Evolutionary conservation across 1,140 invertebrate species (phyloP), one percentile per base, ranked within the genome.

Genomic region (Drosophila punjabiensis): DNA sequence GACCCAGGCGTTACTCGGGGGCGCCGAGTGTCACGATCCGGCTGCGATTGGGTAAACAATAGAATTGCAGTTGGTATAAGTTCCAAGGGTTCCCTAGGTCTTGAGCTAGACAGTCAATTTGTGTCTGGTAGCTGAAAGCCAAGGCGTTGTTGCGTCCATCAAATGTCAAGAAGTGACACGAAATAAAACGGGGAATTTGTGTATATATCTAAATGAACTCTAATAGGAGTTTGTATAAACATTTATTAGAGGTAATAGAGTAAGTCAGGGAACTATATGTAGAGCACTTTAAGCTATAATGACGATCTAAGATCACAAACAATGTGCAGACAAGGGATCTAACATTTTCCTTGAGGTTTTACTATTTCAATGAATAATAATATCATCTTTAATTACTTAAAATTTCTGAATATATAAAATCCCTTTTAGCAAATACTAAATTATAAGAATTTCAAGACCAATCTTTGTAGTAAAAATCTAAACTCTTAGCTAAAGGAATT

Each of bases 11-110:
- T 63, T 64, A 11, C 24, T 30, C 16, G 18, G 24, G 61, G 33
- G 48, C 48, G 48, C 3, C 20, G 63, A 13, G 45, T 69, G 45
- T 70, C 66, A 13, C 37, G 45, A 69, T 69, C 66, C 18, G 18
- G 16, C 33, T 10, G n/a, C 33, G 66, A 70, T 69, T 69, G 37
- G 11, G 30, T 33, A 70, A 69, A 69, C 64, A 67, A 69, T 67
- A 69, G 47, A 68, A 53, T 69, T 52, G 47, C 35, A 43, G n/a
- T 45, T 16, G 24, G 30, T 39, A 66, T 33, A 5, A n/a, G 28
- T 53, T 14, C 11, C 52, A 53, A 32, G 16, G n/a, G n/a, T 50
- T 28, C 4, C 20, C 20, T 28, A 7, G 47, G 24, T 28, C 18
- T 35, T 35, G 11, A 20, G 60, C 64, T 32, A 64, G 64, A 64